Evolutionary conservation across 2,888 invertebrate genomes (phyloP).

Genomic region (Phrixothrix hirtus): DNA sequence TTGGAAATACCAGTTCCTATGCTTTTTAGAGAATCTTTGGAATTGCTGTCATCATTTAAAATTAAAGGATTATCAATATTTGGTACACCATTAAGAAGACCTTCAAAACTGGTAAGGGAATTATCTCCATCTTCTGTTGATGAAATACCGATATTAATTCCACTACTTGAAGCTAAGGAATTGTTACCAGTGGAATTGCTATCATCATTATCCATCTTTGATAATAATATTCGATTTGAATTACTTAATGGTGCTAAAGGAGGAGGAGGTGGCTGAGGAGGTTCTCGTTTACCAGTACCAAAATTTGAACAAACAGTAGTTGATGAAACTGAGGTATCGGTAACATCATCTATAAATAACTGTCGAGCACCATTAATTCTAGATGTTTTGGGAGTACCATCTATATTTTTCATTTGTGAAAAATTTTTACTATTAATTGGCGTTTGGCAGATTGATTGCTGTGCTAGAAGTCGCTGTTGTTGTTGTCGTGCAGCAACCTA

Average conservation of each 20-base stretch:
- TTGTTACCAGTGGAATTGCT: constrained; percentile 59
- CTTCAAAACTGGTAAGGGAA: constrained; percentile 67
- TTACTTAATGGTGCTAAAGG: constrained; percentile 56
- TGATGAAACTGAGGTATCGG: constrained; percentile 52
- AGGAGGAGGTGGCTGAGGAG: constrained; percentile 58
- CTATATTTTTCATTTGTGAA: constrained; percentile 43
- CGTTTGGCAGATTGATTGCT: constrained; percentile 54
- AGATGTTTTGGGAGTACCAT: constrained; percentile 46
- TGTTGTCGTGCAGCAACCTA: constrained; percentile 73
- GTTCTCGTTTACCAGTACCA: constrained; percentile 53
- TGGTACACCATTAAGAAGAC: constrained; percentile 63
- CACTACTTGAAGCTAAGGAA: constrained; percentile 63
- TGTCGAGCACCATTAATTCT: constrained; percentile 55
- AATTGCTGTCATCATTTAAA: constrained; percentile 60
- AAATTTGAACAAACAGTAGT: constrained; percentile 45
- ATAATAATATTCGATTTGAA: constrained; percentile 33
- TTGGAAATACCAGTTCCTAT: constrained; percentile 41
- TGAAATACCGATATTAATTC: constrained; percentile 55
- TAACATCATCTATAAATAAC: constrained; percentile 52
- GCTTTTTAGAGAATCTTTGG: constrained; percentile 55
- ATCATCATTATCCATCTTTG: constrained; percentile 54
- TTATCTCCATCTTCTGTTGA: constrained; percentile 63
- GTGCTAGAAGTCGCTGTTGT: constrained; percentile 62
- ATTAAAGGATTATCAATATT: constrained; percentile 58
- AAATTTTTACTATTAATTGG: constrained; percentile 34